Evolutionary conservation across 2,888 invertebrate genomes (phyloP), one percentile per base, ranked within the genome.

Genomic region (Chalcosyrphus nemorum): DNA sequence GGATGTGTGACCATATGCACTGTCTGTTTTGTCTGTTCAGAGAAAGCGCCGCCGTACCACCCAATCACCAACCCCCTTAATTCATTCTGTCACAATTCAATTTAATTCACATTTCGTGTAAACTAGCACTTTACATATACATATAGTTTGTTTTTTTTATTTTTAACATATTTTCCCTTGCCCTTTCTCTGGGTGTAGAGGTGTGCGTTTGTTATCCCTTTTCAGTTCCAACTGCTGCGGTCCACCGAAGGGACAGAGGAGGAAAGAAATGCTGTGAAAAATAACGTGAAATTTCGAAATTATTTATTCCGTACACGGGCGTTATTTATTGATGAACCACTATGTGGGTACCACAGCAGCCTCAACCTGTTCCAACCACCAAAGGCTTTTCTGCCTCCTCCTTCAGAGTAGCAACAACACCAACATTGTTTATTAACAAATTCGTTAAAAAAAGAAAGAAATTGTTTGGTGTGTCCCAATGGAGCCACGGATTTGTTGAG

Each of bases 281-380:
- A 21, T 68, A 27, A 56, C 17, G 3, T 13, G n/a, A 54, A 56
- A 41, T 45, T 56, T 59, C 17, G 35, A 84, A 80, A 84, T 84
- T 84, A 75, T 80, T 84, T 84, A 84, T 84, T 84, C 84, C 54
- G 52, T 54, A 65, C 84, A 80, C 80, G 68, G 70, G 57, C 80
- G 75, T 84, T 80, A 84, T 84, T 84, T 84, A 84, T 84, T 84
- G 84, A 84, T 84, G 84, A 84, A 75, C 81, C 72, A 63, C 74
- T 59, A 80, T 77, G 74, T 72, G 82, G 72, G 72, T 68, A 74
- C 70, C 74, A 29, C 82, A 84, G 72, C 68, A 84, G 72, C 68
- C 80, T 68, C 74, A 74, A 68, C 68, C 61, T 68, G 32, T 13
- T 38, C 43, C 35, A 13, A 21, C 15, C 50, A 45, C 59, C 47